Evolutionary conservation across 2,113 vertebrate genomes (phyloP).

Genomic region (Odontesthes bonariensis): DNA sequence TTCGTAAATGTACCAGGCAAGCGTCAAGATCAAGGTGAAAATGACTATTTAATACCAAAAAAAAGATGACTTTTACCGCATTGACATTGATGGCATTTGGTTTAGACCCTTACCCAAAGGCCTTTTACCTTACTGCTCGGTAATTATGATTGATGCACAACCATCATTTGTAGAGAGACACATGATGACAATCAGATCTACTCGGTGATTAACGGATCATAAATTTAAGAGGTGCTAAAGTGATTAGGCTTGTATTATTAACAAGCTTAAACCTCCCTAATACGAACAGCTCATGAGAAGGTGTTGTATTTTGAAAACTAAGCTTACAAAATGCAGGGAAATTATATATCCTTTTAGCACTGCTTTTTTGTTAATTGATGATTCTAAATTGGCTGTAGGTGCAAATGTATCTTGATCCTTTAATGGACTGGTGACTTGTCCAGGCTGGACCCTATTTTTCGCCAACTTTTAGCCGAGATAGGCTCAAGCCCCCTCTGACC

Average conservation of each 20-base stretch:
- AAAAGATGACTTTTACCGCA: background rate
- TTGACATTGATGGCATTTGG: background rate
- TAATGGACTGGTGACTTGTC: constrained; percentile 1
- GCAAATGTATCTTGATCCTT: background rate
- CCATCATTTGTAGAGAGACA: constrained; percentile 38
- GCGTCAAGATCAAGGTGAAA: background rate
- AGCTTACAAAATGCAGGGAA: background rate
- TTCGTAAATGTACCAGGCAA: background rate
- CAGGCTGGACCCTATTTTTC: background rate
- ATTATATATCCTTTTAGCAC: background rate
- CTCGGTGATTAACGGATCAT: constrained; percentile 37
- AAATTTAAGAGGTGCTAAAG: constrained; percentile 30
- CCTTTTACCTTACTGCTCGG: background rate
- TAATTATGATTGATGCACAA: constrained; percentile 16
- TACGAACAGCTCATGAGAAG: too few species aligned
- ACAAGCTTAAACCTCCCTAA: background rate
- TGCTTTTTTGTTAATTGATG: constrained; percentile 6
- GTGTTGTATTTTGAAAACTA: too few species aligned
- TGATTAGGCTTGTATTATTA: constrained; percentile 11
- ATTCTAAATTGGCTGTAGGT: constrained; percentile 6
- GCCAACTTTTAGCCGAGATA: background rate
- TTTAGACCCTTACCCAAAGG: background rate
- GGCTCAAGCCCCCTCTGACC: too few species aligned
- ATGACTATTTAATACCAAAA: background rate
- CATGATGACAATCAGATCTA: constrained; percentile 35